Evolutionary conservation across 64 coral and sea anemone genomes (phyloP), one percentile per base, ranked within the genome.

Genomic region (Stichodactyla helianthus): DNA sequence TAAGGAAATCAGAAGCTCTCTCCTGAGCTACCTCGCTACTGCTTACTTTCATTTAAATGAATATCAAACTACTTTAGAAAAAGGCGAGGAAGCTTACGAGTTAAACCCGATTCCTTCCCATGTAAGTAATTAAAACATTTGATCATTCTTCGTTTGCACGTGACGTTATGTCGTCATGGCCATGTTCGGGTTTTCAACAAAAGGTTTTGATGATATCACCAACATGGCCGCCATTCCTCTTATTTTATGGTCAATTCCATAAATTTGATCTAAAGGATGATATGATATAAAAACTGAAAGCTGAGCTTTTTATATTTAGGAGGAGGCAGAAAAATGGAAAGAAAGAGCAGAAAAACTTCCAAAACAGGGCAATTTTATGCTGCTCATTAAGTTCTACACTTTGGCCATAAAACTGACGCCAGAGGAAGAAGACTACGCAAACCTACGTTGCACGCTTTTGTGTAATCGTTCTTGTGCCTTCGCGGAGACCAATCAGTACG

Each of bases 101-200:
- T 54, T 53, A 15, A 93, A 85, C 53, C 91, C 91, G 27, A 83
- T 83, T 17, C 85, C 84, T 20, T 93, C 91, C 11, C 91, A 89
- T 82, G 91, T 93, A 83, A 71, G 68, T 65, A 35, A 31, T 58
- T 58, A 58, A 9, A 58, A 15, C 14, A 58, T 58, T 44, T 44
- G 35, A 58, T 58, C 4, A 58, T 58, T 11, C 14, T 58, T 58
- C 9, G 14, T 11, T 9, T 58, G 55, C 55, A 11, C 14, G n/a
- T n/a, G n/a, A n/a, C n/a, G 14, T 15, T 9, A 58, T 11, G 55
- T 58, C 14, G 6, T 11, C 8, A 58, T 58, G 8, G 55, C 55
- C 14, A 58, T 58, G 0, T 58, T 58, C 0, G 55, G 35, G 35
- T 44, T 44, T 44, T 44, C 35, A 44, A 44, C 35, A 44, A 44